Base-by-base conservation (phyloP, 2,797 vertebrate genomes). In the Hipposideros larvatus region DNA sequence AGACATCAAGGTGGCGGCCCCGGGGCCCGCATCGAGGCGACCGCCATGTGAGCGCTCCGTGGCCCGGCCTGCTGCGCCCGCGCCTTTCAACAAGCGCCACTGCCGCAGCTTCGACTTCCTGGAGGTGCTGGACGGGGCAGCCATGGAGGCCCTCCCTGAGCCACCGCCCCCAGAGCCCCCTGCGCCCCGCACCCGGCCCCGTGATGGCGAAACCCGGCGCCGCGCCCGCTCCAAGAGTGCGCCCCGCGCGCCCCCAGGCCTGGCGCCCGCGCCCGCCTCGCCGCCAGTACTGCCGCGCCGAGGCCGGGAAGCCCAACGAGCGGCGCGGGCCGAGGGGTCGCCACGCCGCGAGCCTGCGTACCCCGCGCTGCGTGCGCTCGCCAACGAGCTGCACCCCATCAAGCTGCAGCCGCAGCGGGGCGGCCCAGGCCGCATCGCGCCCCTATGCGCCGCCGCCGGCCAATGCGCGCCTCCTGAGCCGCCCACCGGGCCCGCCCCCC, bases 101-200 rank as follows among this genome's bases (percentile, higher is more conserved):
- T 99, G 99, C 96, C 99, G 99, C 97, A 99, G 99, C 98, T 99
- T 99, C 68, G 99, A 99, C 98, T 99, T 99, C 91, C 99, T 99
- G 1, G 99, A 99, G 98, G 99, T 99, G 9, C 98, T 99, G 95
- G 99, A 99, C 98, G 99, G 99, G 79, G 99, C 98, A 18, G 98
- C 99, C 95, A 98, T 99, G 88, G 96, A 98, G 13, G 95, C 98
- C 7, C 95, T 97, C 92, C 98, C 98, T 28, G 98, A 98, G 92
- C 41, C 97, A 2, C 90, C 82, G 3, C 83, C 89, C 26, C 97
- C 98, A 0, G 97, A 98, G 7, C 98, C 98, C 53, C 99, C 99
- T 68, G 98, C 98, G 5, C 97, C 98, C 0, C 99, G 99, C 96
- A 98, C 99, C 93, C 98, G 98, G 19, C 98, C 96, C 0, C 98